Evolutionary conservation across 1,140 invertebrate genomes (phyloP), one percentile per base, ranked within the genome.

Genomic region (Lutraria rhynchaena): DNA sequence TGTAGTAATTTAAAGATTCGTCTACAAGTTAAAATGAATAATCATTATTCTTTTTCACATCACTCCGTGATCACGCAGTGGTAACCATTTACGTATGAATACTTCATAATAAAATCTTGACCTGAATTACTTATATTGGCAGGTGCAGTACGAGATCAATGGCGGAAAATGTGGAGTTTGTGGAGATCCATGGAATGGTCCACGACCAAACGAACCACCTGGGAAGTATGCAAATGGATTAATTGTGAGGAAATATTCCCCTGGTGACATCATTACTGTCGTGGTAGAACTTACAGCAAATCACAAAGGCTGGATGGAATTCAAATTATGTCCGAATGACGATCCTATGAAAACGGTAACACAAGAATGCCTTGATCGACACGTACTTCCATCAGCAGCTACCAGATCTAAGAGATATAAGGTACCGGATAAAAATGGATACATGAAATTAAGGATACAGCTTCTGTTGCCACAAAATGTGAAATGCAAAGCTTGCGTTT

Each of bases 161-260:
- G 88, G 87, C 19, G 92, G 92, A 1, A 92, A 92, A 82, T 93
- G 93, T 80, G 93, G 93, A 86, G 60, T 88, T 5, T 89, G 88
- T 80, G 88, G 88, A 0, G 88, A 89, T 49, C 87, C 88, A 2
- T 89, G 83, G 75, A 87, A 89, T 55, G 85, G 87, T 4, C 86
- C 89, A 13, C 86, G 90, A 15, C 80, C 87, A 9, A 90, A 93
- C 82, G 92, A 93, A 82, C 86, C 87, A 24, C 89, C 89, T 9
- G 92, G 92, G 0, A 89, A 87, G 76, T 93, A 89, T 83, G 92
- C 89, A 37, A 92, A 82, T 24, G 92, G 92, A 31, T 87, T 92
- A 31, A 89, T 93, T 46, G 89, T 89, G 29, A 69, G 85, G 41
- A 87, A 87, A 15, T 93, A 93, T 81, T 83, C 74, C 9, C 78